A percentile compares a stretch with the other conserved stretches of the same genome.
These are phyloP conservation scores for Neopelma chrysocephalum DNA, from an alignment of 2,797 vertebrate genomes.

Conservation along the genomic window DNA sequence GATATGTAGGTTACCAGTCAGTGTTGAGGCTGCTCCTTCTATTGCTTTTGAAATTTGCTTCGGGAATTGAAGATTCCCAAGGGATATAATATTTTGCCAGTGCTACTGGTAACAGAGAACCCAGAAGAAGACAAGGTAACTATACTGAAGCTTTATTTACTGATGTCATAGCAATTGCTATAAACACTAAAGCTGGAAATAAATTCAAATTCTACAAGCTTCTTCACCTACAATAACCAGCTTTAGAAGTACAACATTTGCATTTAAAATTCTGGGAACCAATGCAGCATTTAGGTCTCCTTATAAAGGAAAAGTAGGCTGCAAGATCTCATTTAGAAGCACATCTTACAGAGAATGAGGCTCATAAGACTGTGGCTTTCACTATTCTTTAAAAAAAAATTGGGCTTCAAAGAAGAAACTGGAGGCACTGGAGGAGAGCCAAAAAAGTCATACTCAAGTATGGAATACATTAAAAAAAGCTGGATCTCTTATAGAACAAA, in stretches of 20 bases:
- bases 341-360: background rate
- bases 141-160: background rate
- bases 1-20: background rate
- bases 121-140: background rate
- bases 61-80: background rate
- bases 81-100: background rate
- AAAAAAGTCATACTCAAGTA: background rate
- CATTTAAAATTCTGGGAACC: background rate
- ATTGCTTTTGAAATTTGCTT: background rate
- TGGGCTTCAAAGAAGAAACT: slow-evolving; percentile 29
- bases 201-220: background rate
- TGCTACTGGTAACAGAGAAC: background rate
- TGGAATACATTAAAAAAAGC: background rate
- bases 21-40: background rate
- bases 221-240: background rate
- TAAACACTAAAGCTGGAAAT: background rate
- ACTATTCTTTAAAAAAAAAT: background rate
- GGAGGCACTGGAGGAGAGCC: slow-evolving; percentile 12
- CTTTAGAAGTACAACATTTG: background rate
- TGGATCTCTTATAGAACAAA: background rate
- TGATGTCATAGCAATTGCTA: background rate
- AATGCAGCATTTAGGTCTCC: background rate
- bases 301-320: background rate
- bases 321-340: slow-evolving; percentile 7
- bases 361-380: background rate